Evolutionary conservation across 2,888 invertebrate genomes (phyloP).

Genomic region (Mycalesis mineus): DNA sequence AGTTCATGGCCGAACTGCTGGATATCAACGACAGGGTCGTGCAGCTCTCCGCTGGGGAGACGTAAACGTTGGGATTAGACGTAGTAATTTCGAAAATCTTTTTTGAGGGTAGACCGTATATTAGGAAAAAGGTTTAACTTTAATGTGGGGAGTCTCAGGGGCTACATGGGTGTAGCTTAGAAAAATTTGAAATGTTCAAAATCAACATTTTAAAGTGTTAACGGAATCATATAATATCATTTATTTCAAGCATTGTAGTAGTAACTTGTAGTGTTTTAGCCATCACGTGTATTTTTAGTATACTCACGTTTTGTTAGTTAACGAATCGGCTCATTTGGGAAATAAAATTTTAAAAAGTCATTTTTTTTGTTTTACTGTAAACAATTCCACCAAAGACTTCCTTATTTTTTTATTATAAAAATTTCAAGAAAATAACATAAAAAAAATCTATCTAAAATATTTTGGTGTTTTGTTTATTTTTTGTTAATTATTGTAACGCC

Average conservation of each 20-base stretch:
- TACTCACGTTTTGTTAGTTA: slow-evolving; percentile 20
- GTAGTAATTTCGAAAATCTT: not conserved
- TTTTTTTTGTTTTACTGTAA: slow-evolving; percentile 28
- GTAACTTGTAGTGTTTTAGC: slow-evolving; percentile 13
- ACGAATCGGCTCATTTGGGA: slow-evolving; percentile 48
- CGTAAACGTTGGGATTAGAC: not conserved
- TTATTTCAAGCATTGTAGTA: not conserved
- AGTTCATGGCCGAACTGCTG: slow-evolving; percentile 85
- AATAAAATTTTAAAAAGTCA: slow-evolving; percentile 42
- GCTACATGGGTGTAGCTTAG: too few relatives aligned
- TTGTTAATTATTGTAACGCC: too few relatives aligned
- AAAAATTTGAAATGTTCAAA: too few relatives aligned
- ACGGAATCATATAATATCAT: slow-evolving; percentile 30
- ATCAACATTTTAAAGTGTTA: slow-evolving; percentile 20
- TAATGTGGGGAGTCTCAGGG: too few relatives aligned
- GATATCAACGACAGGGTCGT: slow-evolving; percentile 86
- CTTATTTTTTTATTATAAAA: too few relatives aligned
- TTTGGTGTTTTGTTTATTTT: too few relatives aligned
- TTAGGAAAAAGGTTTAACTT: too few relatives aligned
- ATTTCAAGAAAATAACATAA: too few relatives aligned
- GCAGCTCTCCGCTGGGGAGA: slow-evolving; percentile 59
- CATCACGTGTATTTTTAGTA: slow-evolving; percentile 9
- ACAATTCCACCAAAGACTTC: too few relatives aligned
- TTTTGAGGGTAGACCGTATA: too few relatives aligned
- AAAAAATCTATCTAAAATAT: too few relatives aligned